Conservation (phyloP, 2,113 vertebrate species). For the Dromiciops gliroides region DNA sequence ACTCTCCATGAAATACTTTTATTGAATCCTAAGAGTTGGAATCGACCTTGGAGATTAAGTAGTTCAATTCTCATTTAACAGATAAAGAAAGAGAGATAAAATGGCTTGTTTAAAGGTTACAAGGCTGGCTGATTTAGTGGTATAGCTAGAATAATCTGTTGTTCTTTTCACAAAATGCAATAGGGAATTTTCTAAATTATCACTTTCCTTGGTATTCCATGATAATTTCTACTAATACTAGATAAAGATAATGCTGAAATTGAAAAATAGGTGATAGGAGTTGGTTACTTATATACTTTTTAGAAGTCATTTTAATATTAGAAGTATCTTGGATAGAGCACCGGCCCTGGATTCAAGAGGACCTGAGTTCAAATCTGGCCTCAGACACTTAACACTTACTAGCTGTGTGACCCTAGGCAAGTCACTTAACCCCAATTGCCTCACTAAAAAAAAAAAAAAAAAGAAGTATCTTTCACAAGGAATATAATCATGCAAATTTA, state of each 20-base stretch:
- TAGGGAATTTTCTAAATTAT: not conserved
- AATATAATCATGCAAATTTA: constrained; percentile 22
- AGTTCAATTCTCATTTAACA: not conserved
- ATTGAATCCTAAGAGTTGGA: not conserved
- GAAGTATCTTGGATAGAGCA: too few species aligned
- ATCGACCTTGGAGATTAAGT: not conserved
- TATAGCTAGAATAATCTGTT: not conserved
- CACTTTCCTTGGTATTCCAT: constrained; percentile 9
- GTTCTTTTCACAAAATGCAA: not conserved
- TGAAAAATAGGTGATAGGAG: constrained; percentile 17
- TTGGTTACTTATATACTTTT: constrained; percentile 10
- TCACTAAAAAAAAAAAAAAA: too few species aligned
- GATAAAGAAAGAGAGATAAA: not conserved
- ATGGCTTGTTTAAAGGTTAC: not conserved
- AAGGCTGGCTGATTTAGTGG: not conserved
- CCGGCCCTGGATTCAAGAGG: too few species aligned
- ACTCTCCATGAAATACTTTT: not conserved
- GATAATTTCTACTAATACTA: constrained; percentile 26
- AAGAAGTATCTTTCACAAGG: constrained; percentile 29
- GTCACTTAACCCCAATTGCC: too few species aligned
- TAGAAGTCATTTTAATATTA: constrained; percentile 8
- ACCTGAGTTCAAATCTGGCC: too few species aligned
- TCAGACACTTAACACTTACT: too few species aligned
- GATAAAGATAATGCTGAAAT: constrained; percentile 39
- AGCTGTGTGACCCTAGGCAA: too few species aligned